phyloP scores from a whole-genome alignment of 2,888 invertebrate species.

The Trachelus tabidus region DNA sequence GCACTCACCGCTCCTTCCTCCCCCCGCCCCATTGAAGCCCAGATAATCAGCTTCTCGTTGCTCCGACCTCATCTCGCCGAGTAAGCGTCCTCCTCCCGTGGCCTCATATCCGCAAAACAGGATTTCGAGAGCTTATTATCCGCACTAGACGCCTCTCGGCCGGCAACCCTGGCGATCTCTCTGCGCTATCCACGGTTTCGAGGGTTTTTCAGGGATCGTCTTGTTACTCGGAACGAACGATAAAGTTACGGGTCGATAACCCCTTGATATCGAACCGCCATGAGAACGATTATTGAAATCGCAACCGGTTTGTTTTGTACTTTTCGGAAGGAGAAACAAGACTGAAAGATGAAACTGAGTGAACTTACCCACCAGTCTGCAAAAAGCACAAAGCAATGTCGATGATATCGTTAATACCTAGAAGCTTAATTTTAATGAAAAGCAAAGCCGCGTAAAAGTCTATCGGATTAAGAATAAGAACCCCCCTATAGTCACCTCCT shows the following conservation, averaged over 20 bases:
- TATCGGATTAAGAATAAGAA: constrained; percentile 5
- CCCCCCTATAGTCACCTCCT: background rate
- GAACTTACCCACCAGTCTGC: background rate
- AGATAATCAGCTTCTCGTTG: constrained; percentile 9
- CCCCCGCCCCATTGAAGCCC: background rate
- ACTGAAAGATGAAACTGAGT: background rate
- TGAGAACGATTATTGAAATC: background rate
- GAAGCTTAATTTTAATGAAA: constrained; percentile 21
- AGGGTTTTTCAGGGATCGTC: background rate
- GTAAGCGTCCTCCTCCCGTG: constrained; percentile 5
- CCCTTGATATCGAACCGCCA: background rate
- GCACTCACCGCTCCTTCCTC: background rate
- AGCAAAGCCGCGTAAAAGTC: constrained; percentile 14
- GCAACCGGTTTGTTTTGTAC: background rate
- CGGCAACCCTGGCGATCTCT: background rate
- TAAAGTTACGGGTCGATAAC: background rate
- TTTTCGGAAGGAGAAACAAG: background rate
- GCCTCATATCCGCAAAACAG: constrained; percentile 11
- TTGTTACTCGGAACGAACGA: background rate
- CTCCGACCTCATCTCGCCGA: constrained; percentile 12
- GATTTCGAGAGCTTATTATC: constrained; percentile 12
- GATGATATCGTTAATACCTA: background rate
- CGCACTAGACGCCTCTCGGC: constrained; percentile 4
- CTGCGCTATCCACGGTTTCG: background rate
- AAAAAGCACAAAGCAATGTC: background rate